phyloP scores from a whole-genome alignment of 35 echinoderm and acorn worm species.

The Apostichopus californicus region DNA sequence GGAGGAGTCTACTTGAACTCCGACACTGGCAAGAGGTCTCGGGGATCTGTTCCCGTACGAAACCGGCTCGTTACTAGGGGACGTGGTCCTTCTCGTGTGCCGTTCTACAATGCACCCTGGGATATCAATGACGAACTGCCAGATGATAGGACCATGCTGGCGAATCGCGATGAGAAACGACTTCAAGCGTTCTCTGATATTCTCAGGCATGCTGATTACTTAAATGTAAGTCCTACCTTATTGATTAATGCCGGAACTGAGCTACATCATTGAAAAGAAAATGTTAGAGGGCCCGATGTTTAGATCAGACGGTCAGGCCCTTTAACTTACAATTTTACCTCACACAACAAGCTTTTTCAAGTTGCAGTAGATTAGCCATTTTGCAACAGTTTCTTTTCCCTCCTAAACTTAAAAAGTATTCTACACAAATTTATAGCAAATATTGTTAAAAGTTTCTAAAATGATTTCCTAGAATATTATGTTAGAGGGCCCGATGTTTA shows the following conservation, averaged over 20 bases:
- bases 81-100: background rate
- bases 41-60: background rate
- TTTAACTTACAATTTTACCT: too few relatives aligned
- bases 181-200: constrained; percentile 6
- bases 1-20: background rate
- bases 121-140: background rate
- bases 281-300: too few relatives aligned
- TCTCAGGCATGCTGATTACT: background rate
- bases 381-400: too few relatives aligned
- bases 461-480: too few relatives aligned
- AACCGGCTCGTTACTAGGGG: background rate
- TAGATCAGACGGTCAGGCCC: too few relatives aligned
- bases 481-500: too few relatives aligned
- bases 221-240: background rate
- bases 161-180: background rate
- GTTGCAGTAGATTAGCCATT: too few relatives aligned
- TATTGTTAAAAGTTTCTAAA: too few relatives aligned
- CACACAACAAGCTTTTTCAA: too few relatives aligned
- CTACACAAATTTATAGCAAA: too few relatives aligned
- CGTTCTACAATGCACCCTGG: background rate
- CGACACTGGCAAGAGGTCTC: background rate
- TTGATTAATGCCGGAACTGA: background rate
- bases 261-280: too few relatives aligned
- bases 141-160: background rate
- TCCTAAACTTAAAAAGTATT: too few relatives aligned